Evolutionary conservation across 2,797 vertebrate species (phyloP).

Genomic region (Tapirus indicus): DNA sequence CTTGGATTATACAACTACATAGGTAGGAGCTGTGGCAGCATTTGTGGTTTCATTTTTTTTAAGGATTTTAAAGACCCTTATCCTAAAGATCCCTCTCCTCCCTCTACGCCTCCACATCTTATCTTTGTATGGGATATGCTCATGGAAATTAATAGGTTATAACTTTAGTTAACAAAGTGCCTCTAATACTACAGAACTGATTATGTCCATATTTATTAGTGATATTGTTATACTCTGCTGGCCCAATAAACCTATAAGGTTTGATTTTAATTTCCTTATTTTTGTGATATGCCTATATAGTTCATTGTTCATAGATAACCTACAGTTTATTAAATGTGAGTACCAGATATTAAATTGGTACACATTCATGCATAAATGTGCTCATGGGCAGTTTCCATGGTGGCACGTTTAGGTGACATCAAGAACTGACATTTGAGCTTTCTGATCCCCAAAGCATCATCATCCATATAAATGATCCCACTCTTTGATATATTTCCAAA

Average conservation of each 20-base stretch:
- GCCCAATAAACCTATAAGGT: background rate
- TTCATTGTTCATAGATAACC: background rate
- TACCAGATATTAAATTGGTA: background rate
- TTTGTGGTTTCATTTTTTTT: background rate
- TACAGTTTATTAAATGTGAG: background rate
- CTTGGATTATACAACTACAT: background rate
- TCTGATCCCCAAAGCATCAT: background rate
- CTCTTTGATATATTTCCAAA: background rate
- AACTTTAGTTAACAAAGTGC: background rate
- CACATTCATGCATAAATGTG: background rate
- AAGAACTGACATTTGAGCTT: background rate
- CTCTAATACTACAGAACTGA: background rate
- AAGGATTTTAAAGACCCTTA: constrained; percentile 15
- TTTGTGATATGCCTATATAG: background rate
- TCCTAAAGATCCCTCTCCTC: background rate
- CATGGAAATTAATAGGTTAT: background rate
- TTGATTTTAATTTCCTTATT: background rate
- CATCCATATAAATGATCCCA: background rate
- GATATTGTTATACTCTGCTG: background rate
- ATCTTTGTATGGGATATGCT: background rate
- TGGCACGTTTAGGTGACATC: background rate
- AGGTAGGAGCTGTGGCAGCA: background rate
- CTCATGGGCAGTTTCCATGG: background rate
- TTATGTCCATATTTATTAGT: background rate
- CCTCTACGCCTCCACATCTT: accelerated